These are phyloP conservation scores for Marcusenius ussheri DNA, from an alignment of 2,113 vertebrate species.

Conservation along the genomic window DNA sequence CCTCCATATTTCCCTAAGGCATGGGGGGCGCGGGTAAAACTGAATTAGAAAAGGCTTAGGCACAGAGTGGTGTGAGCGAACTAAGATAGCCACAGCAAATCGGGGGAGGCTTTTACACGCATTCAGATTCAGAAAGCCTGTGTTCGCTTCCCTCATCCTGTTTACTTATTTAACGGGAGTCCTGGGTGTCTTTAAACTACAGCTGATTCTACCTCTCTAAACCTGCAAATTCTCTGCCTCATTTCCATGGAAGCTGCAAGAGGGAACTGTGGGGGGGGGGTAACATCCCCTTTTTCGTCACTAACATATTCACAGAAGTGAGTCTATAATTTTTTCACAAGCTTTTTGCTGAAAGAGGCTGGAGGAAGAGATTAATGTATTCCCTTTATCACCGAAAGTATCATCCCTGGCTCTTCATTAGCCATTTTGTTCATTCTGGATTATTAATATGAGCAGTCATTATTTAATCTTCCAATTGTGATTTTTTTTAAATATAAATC, in stretches of 20 bases:
- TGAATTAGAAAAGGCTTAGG: conserved; percentile 37
- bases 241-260: conserved; percentile 5
- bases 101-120: conserved; percentile 37
- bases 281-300: not conserved
- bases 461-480: not conserved
- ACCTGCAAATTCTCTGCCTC: not conserved
- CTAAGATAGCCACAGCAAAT: conserved; percentile 21
- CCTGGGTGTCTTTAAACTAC: conserved; percentile 4
- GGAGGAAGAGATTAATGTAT: not conserved
- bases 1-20: conserved; percentile 40
- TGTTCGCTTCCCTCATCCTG: conserved; percentile 14
- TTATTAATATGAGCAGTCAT: conserved; percentile 3
- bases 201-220: not conserved
- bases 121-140: conserved; percentile 24
- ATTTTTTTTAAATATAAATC: not conserved
- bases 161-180: conserved; percentile 4
- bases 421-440: conserved; percentile 15
- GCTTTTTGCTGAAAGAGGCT: not conserved
- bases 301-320: not conserved
- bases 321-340: not conserved
- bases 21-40: conserved; percentile 15
- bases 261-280: not conserved
- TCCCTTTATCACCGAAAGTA: not conserved
- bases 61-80: conserved; percentile 21
- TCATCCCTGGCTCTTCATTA: not conserved